Conservation (phyloP, 2,888 invertebrate species). For the Orthosia gracilis region DNA sequence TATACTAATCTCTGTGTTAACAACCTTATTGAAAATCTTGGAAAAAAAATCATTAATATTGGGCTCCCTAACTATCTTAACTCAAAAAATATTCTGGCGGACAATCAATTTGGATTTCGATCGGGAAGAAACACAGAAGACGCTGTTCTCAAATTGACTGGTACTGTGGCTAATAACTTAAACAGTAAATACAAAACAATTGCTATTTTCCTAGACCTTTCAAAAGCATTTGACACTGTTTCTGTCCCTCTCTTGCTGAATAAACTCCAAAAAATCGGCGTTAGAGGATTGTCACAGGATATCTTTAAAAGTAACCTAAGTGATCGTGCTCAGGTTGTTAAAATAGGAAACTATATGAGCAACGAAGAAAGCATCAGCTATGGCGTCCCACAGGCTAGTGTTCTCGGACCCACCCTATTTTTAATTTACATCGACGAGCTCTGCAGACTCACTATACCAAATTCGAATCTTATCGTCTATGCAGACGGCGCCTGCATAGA, state of each 20-base stretch:
- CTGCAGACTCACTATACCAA: not conserved
- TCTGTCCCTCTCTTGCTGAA: too few species aligned
- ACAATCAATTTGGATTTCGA: constrained; percentile 11
- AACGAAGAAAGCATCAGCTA: too few species aligned
- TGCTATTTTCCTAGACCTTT: constrained; percentile 1
- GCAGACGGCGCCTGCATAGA: too few species aligned
- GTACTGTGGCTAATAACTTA: too few species aligned
- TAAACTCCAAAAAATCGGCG: not conserved
- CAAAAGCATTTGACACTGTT: constrained; percentile 3
- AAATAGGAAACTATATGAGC: too few species aligned
- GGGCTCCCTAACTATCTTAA: constrained; percentile 13
- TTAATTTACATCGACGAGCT: too few species aligned
- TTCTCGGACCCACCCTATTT: too few species aligned
- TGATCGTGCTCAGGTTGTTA: too few species aligned
- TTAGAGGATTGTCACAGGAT: not conserved
- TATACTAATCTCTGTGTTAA: not conserved
- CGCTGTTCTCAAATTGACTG: not conserved
- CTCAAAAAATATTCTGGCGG: constrained; percentile 2
- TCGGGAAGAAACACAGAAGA: not conserved
- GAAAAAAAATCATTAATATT: not conserved
- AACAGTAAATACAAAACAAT: constrained; percentile 9
- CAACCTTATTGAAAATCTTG: constrained; percentile 3
- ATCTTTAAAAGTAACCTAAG: too few species aligned
- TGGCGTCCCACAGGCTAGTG: too few species aligned
- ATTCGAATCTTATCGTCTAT: not conserved